Evolutionary conservation across 2,888 invertebrate genomes (phyloP), one percentile per base, ranked within the genome.

Genomic region (Yponomeuta cagnagella): DNA sequence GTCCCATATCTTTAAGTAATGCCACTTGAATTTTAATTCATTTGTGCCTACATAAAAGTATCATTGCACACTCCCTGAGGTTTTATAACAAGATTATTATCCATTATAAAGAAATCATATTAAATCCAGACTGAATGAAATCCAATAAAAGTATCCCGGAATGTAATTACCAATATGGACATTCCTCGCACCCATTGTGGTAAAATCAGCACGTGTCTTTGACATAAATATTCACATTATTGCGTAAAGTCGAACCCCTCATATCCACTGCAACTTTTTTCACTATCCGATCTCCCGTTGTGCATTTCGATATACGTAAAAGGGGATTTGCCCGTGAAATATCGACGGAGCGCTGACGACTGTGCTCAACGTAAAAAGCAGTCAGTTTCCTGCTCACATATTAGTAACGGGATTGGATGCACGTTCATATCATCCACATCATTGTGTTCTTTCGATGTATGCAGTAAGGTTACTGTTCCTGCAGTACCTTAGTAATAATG

Each of bases 221-320:
- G 86, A 81, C 89, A 90, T 91, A 90, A 90, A 91, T 90, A 89
- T 89, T 87, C 89, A 84, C 87, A 89, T 90, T 91, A 90, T 88
- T 88, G 83, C 85, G 80, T 80, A 77, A 77, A 73, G 74, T 76
- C 75, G 74, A 76, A 79, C 86, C 86, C 86, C 87, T 80, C 81
- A 80, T 80, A 78, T 79, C 81, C 80, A 79, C 81, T 80, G 80
- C 74, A 77, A 84, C 87, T 87, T 88, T 88, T 86, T 71, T 71
- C 70, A 72, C 71, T 71, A 70, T 81, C 82, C 78, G 80, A 80
- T 84, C 83, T 88, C 87, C 86, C 85, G 86, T 87, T 91, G 87
- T 87, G 88, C 91, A 88, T 91, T 90, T 90, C 83, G 84, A 86
- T 84, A 85, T 87, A 86, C 30, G 33, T 30, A 43, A 68, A 85